phyloP scores from a whole-genome alignment of 2,888 invertebrate genomes.

The Macrosiphum euphorbiae region DNA sequence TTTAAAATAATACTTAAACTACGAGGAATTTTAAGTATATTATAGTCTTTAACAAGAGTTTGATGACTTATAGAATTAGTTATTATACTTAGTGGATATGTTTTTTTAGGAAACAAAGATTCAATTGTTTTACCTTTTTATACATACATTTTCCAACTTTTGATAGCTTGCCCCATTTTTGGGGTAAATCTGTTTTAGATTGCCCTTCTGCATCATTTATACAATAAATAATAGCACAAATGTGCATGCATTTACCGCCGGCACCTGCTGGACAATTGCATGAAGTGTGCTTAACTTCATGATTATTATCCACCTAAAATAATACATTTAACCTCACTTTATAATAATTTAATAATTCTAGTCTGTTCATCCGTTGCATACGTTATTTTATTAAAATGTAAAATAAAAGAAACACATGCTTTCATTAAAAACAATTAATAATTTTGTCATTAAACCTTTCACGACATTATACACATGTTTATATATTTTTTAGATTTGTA shows the following conservation, averaged over 20 bases:
- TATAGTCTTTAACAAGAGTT: not conserved
- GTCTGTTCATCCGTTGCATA: no score
- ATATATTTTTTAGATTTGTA: no score
- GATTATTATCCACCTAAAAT: slow-evolving; percentile 2
- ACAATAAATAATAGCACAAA: slow-evolving; percentile 26
- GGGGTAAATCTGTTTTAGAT: slow-evolving; percentile 17
- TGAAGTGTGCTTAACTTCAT: not conserved
- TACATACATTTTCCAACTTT: slow-evolving; percentile 11
- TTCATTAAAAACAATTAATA: no score
- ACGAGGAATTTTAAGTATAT: not conserved
- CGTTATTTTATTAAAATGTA: no score
- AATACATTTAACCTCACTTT: no score
- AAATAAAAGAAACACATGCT: no score
- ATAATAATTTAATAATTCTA: no score
- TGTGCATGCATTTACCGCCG: not conserved
- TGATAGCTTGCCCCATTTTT: slow-evolving; percentile 6
- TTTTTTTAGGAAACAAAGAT: slow-evolving; percentile 6
- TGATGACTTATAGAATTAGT: not conserved
- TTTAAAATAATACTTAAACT: not conserved
- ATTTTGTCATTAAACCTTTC: no score
- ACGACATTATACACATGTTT: no score
- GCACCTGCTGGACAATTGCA: slow-evolving; percentile 6
- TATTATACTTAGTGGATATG: not conserved
- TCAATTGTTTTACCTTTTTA: slow-evolving; percentile 27
- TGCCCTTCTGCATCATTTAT: not conserved